Evolutionary conservation across 2,888 invertebrate genomes (phyloP), one percentile per base, ranked within the genome.

Genomic region (Tryphoninae sp.): DNA sequence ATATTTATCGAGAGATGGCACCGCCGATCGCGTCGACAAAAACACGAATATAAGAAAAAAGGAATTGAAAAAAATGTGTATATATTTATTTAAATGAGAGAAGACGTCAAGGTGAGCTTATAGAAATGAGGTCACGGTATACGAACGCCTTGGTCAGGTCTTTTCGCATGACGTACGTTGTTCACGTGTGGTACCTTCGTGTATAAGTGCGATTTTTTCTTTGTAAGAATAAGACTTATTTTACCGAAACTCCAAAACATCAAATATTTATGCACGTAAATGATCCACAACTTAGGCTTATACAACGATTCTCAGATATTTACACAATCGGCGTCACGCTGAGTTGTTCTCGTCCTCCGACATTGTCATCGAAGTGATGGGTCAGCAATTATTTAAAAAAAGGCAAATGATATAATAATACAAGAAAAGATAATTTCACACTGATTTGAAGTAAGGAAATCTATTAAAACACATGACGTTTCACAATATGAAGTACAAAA

Each of bases 51-150:
- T 13, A 22, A 62, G 42, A 42, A 68, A 65, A 65, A 69, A 59
- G 53, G 16, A 62, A 33, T 53, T 40, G 40, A 26, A 73, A 69
- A 69, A 72, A 49, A 26, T 7, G 3, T 11, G 51, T n/a, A 51
- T 19, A 77, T 61, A 69, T 51, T 55, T 16, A 19, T 55, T 19
- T 19, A 45, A 83, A 84, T 80, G 84, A 79, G 81, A 80, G 80
- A 62, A 42, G 22, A 79, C 81, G 82, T 84, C 86, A 87, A 88
- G 88, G 87, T 87, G 51, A 80, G 71, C 58, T 58, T 26, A 67
- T 65, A 16, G 58, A 84, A 88, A 85, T 74, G 81, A 81, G 87
- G 87, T 86, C 88, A 88, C 79, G 87, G 87, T 87, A 85, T 79
- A 71, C 71, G 72, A 78, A 81, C 77, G 69, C 71, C 81, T 78